Evolutionary conservation across 2,888 invertebrate species (phyloP), one percentile per base, ranked within the genome.

Genomic region (Sepioteuthis lessoniana): DNA sequence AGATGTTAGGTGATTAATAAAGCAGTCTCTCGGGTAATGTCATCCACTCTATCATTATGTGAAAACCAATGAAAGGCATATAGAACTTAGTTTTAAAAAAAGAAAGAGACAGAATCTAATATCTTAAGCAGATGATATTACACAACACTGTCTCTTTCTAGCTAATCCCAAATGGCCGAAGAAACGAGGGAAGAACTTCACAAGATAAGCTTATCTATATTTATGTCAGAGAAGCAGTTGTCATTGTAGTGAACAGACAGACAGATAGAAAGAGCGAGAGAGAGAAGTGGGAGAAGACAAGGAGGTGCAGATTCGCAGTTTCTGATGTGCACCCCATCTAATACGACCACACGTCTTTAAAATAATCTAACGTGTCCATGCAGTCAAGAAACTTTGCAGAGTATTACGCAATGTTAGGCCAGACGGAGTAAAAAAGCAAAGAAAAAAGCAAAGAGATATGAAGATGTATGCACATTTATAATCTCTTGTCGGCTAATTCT

Each of bases 151-250:
- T 76, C 76, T n/a, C 76, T 76, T 76, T 76, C n/a, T 76, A 3
- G 76, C 76, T 76, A 76, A 76, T 76, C 76, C 76, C 76, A n/a
- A 76, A 16, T 76, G 76, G 76, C 76, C n/a, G 76, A 76, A 76
- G 76, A n/a, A 76, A n/a, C n/a, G 19, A n/a, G n/a, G 16, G n/a
- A 10, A 76, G 76, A 76, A 76, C n/a, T 76, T 76, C 76, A 25
- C 13, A 76, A 76, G 76, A 76, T 76, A n/a, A n/a, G 76, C n/a
- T 76, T 76, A 76, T 76, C 76, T 16, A 21, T 55, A 25, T 25
- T 55, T 21, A 55, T 55, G 55, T n/a, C 76, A 35, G 76, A 76
- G 76, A 1, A 76, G n/a, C 25, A 76, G 10, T 50, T 21, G 16
- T 50, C 50, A 21, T 50, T 55, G 55, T 28, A 21, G 25, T 55